phyloP scores from a whole-genome alignment of 64 coral and sea anemone species.

The Montipora efflorescens region DNA sequence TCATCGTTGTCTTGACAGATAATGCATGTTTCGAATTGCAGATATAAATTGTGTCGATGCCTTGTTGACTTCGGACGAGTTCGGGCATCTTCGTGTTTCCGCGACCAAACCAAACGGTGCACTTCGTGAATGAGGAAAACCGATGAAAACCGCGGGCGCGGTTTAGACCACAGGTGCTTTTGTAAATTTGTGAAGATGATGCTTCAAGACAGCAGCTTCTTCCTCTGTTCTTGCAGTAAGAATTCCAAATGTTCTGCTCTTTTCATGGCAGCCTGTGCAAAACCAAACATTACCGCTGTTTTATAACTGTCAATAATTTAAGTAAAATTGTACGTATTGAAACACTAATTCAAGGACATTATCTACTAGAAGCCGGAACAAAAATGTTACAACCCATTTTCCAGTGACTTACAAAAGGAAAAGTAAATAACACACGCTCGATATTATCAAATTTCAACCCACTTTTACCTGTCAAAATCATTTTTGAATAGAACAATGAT shows the following conservation, averaged over 20 bases:
- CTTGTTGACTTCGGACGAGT: neutral
- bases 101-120: neutral
- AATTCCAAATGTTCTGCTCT: conserved; percentile 98
- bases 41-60: too few relatives aligned
- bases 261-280: conserved; percentile 90
- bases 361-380: too few relatives aligned
- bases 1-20: neutral
- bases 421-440: too few relatives aligned
- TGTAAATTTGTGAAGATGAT: neutral
- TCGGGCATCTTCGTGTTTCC: neutral
- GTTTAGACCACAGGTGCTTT: neutral
- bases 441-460: too few relatives aligned
- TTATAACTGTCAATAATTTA: neutral
- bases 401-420: too few relatives aligned
- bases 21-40: neutral
- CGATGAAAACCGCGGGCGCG: neutral
- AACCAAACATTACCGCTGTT: neutral
- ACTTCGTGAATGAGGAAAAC: too few relatives aligned
- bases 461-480: too few relatives aligned
- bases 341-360: too few relatives aligned
- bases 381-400: too few relatives aligned
- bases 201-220: conserved; percentile 89
- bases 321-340: too few relatives aligned
- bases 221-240: conserved; percentile 95
- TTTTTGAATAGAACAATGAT: too few relatives aligned